These are phyloP conservation scores for Pogoniulus pusillus DNA, from an alignment of 2,797 vertebrate species.

Conservation along the genomic window DNA sequence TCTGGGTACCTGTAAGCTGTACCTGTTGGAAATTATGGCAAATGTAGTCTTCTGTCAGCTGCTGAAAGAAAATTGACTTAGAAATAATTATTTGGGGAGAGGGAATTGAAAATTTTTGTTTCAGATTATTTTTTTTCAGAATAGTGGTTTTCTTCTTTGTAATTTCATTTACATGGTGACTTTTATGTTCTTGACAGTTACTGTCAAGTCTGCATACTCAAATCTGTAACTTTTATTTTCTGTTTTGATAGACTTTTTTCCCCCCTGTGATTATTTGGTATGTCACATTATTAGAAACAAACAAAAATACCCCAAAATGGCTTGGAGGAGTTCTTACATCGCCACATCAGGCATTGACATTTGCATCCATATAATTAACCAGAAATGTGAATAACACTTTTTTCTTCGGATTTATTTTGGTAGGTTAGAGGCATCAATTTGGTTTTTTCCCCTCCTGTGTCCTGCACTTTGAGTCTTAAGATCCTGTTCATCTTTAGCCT, in stretches of 20 bases:
- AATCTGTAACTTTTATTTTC: neutral
- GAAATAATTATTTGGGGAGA: neutral
- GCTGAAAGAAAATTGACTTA: neutral
- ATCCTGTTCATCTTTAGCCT: neutral
- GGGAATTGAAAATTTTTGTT: neutral
- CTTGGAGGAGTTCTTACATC: neutral
- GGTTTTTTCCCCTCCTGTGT: fast-evolving
- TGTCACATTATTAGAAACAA: neutral
- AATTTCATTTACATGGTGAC: neutral
- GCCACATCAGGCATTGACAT: neutral
- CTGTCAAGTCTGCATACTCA: neutral
- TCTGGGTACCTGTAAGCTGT: neutral
- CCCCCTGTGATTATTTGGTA: neutral
- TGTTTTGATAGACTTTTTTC: neutral
- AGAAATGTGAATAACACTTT: no score
- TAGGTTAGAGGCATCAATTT: neutral
- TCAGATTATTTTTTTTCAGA: neutral
- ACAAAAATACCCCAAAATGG: neutral
- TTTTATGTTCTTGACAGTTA: neutral
- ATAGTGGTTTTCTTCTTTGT: neutral
- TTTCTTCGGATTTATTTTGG: neutral
- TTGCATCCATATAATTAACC: neutral
- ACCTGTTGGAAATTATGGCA: fast-evolving
- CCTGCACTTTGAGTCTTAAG: neutral
- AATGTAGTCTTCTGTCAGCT: neutral